Evolutionary conservation across 2,888 invertebrate species (phyloP).

Genomic region (Caenorhabditis uteleia): DNA sequence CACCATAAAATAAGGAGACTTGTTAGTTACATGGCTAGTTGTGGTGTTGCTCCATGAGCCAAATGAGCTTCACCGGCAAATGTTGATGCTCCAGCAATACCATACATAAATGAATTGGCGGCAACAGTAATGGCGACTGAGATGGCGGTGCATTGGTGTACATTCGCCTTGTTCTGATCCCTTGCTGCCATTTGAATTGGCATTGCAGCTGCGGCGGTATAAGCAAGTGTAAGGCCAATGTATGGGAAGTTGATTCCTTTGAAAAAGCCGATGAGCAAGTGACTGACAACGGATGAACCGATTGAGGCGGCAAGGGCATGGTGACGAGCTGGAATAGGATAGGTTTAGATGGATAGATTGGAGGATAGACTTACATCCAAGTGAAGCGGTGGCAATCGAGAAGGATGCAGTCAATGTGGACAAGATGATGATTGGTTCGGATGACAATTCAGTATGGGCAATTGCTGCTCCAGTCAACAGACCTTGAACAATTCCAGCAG

Average conservation of each 20-base stretch:
- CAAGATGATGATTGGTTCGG: constrained; percentile 18
- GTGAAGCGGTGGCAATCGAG: constrained; percentile 8
- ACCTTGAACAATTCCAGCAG: constrained; percentile 15
- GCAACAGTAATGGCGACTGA: constrained; percentile 11
- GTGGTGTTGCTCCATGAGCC: constrained; percentile 1
- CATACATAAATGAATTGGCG: constrained; percentile 15
- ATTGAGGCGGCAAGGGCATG: constrained; percentile 3
- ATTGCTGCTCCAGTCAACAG: constrained; percentile 17
- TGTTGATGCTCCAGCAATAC: constrained; percentile 7
- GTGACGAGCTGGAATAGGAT: no score
- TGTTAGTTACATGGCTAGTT: no score
- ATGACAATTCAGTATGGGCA: constrained; percentile 1
- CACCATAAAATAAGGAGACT: no score
- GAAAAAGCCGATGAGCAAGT: constrained; percentile 12
- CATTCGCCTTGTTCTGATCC: constrained; percentile 11
- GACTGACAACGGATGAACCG: constrained; percentile 11
- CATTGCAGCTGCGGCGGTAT: constrained; percentile 16
- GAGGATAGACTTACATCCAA: no score
- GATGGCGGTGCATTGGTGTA: constrained; percentile 14
- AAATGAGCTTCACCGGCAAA: background rate
- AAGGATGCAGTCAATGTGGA: constrained; percentile 17
- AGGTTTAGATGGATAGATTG: no score
- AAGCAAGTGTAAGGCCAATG: constrained; percentile 10
- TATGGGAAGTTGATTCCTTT: constrained; percentile 18
- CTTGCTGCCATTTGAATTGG: constrained; percentile 22